These are phyloP conservation scores for Xyliphius kryptos DNA, from an alignment of 2,113 vertebrate species.

Conservation along the genomic window DNA sequence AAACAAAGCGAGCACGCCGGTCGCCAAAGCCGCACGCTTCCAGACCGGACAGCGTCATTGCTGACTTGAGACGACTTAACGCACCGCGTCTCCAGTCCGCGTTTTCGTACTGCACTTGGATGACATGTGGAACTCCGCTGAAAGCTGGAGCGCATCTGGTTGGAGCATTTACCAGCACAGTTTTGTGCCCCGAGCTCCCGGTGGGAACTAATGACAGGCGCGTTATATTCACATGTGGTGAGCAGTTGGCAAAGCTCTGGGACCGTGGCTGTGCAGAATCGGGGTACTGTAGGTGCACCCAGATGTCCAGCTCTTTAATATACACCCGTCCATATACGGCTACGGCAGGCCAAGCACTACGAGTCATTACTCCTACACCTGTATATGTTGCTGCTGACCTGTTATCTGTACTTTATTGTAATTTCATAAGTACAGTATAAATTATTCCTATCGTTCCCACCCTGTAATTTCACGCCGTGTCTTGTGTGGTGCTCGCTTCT, in stretches of 20 bases:
- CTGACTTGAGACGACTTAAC: too few relatives aligned
- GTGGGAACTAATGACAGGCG: conserved; percentile 36
- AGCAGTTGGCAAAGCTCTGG: conserved; percentile 11
- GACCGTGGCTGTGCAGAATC: background rate
- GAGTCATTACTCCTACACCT: background rate
- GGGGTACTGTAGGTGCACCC: too few relatives aligned
- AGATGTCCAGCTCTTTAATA: background rate
- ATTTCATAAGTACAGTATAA: background rate
- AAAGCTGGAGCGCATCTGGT: conserved; percentile 32
- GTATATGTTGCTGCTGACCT: background rate
- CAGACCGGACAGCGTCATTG: background rate
- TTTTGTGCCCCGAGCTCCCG: conserved; percentile 40
- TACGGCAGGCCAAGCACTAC: background rate
- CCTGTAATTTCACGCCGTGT: background rate
- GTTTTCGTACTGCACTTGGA: conserved; percentile 20
- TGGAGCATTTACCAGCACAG: conserved; percentile 37
- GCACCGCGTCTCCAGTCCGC: too few relatives aligned
- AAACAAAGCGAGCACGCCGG: conserved; percentile 25
- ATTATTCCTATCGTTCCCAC: background rate
- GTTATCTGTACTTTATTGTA: background rate
- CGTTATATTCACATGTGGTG: conserved; percentile 42
- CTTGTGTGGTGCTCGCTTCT: too few relatives aligned
- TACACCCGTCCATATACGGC: background rate
- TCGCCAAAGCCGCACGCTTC: background rate
- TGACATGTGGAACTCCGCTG: conserved; percentile 26